These are phyloP conservation scores for Drosophila anceps DNA, from an alignment of 2,888 invertebrate species.

Conservation along the genomic window DNA sequence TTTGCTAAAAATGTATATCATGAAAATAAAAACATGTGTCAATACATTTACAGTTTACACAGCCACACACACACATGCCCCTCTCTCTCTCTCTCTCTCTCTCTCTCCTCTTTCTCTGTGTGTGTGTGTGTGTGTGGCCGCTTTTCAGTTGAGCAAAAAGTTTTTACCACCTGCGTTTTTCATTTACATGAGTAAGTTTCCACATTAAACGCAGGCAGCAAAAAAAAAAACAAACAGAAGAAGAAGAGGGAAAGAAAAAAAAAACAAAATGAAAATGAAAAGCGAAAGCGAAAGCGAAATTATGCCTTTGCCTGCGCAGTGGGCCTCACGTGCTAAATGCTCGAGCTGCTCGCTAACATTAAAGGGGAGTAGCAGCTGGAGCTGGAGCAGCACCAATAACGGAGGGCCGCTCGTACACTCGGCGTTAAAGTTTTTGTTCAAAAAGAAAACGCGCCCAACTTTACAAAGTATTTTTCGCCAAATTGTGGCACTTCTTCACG, in stretches of 20 bases:
- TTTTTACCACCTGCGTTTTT: constrained; percentile 72
- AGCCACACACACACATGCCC: neutral
- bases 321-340: constrained; percentile 25
- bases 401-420: neutral
- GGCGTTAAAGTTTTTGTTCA: constrained; percentile 46
- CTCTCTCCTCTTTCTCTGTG: too few relatives aligned
- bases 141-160: constrained; percentile 56
- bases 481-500: constrained; percentile 28
- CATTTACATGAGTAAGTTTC: constrained; percentile 79
- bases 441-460: constrained; percentile 43
- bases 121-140: constrained; percentile 25
- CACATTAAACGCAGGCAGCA: constrained; percentile 61
- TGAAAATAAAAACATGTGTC: constrained; percentile 60
- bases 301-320: constrained; percentile 57
- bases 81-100: neutral
- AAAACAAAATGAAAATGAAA: constrained; percentile 31
- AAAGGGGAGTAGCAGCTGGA: neutral
- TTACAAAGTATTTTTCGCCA: constrained; percentile 29
- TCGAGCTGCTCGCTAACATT: neutral
- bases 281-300: constrained; percentile 62
- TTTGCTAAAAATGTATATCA: constrained; percentile 51
- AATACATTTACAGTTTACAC: constrained; percentile 45
- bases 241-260: neutral
- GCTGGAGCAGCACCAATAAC: neutral
- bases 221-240: neutral